phyloP scores from a whole-genome alignment of 2,113 vertebrate genomes.

The Rhinolophus ferrumequinum region DNA sequence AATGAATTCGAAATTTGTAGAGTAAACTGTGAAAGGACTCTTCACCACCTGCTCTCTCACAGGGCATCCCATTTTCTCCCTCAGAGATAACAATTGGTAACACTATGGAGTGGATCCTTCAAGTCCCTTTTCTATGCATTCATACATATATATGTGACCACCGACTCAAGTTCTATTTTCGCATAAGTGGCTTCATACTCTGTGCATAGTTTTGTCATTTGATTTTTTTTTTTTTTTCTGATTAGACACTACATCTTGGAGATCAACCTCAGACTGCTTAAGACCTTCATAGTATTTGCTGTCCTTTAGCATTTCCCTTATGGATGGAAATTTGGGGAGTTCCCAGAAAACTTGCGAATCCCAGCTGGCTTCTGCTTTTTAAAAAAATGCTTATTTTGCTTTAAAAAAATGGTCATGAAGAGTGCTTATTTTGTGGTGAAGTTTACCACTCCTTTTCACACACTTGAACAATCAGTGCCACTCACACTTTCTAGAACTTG shows the following conservation, averaged over 20 bases:
- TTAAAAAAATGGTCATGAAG: not conserved
- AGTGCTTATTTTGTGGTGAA: not conserved
- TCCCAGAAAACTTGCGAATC: not conserved
- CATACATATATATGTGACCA: not conserved
- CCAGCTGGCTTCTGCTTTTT: not conserved
- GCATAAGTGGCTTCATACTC: not conserved
- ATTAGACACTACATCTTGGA: not conserved
- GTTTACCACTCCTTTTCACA: not conserved
- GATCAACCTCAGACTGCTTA: not conserved
- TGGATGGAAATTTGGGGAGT: not conserved
- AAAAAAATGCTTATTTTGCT: slow-evolving; percentile 1
- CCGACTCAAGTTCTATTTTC: not conserved
- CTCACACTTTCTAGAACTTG: slow-evolving; percentile 15
- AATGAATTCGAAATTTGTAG: not conserved
- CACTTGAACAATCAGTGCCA: not conserved
- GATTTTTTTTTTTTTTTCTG: not conserved
- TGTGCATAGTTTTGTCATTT: not conserved
- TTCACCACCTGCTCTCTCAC: not conserved
- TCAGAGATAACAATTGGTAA: not conserved
- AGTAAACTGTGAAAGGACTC: not conserved
- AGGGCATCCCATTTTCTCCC: not conserved
- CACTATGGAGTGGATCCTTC: not conserved
- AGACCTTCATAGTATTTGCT: not conserved
- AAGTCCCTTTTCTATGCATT: not conserved
- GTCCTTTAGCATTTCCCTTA: not conserved